Evolutionary conservation across 1,140 invertebrate species (phyloP).

Genomic region (Agrilus planipennis): DNA sequence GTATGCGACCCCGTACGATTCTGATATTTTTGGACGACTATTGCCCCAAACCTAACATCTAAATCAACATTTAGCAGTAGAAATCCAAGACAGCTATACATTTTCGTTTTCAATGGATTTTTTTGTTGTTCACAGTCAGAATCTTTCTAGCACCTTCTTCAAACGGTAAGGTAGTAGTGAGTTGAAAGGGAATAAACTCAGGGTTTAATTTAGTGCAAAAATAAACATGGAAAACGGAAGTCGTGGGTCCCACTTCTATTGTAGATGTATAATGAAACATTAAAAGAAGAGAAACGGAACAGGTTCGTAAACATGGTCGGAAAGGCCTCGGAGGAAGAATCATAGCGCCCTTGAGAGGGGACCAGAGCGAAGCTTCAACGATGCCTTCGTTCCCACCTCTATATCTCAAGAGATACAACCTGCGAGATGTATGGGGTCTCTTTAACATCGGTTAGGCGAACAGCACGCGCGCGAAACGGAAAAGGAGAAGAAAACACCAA

Average conservation of each 20-base stretch:
- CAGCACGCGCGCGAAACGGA: conserved; percentile 10
- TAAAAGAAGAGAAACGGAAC: conserved; percentile 25
- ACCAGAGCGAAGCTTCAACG: too few relatives aligned
- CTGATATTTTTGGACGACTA: too few relatives aligned
- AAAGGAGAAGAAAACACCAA: conserved; percentile 24
- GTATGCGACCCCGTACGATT: too few relatives aligned
- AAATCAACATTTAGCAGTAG: too few relatives aligned
- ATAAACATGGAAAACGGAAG: conserved; percentile 21
- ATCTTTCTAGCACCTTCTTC: too few relatives aligned
- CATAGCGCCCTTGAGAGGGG: conserved; percentile 28
- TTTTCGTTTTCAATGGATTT: too few relatives aligned
- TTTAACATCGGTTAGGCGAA: conserved; percentile 29
- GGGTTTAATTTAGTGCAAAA: conserved; percentile 17
- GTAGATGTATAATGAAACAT: conserved; percentile 27
- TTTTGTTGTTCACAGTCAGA: too few relatives aligned
- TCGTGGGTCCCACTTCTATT: conserved; percentile 20
- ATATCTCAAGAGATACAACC: conserved; percentile 23
- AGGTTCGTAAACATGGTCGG: conserved; percentile 25
- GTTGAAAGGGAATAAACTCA: too few relatives aligned
- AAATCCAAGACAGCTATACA: too few relatives aligned
- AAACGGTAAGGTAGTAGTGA: too few relatives aligned
- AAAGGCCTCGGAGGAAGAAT: conserved; percentile 25
- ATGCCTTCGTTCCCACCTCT: conserved; percentile 23
- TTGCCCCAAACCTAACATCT: too few relatives aligned
- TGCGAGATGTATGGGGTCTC: conserved; percentile 27